phyloP scores from a whole-genome alignment of 1,140 invertebrate genomes.

The Tetragnatha versicolor region DNA sequence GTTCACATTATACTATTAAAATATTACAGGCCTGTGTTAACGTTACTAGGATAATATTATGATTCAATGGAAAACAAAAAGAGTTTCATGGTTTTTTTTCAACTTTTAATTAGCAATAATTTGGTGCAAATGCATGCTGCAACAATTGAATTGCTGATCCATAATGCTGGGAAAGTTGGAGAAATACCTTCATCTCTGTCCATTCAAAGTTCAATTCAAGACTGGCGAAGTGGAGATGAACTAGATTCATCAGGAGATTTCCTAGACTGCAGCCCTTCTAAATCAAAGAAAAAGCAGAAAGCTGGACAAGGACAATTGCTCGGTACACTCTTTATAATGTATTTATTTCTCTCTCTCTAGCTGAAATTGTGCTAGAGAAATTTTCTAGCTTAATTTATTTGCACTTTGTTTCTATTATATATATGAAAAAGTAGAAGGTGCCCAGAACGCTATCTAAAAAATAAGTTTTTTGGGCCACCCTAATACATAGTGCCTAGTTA shows the following conservation, averaged over 20 bases:
- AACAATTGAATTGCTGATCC: conserved; percentile 75
- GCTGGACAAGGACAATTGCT: conserved; percentile 84
- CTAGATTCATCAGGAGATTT: conserved; percentile 61
- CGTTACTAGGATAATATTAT: no score
- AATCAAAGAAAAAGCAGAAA: conserved; percentile 74
- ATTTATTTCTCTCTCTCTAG: conserved; percentile 6
- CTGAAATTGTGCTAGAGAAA: not conserved
- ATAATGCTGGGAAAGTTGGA: conserved; percentile 77
- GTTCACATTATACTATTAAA: no score
- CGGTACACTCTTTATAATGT: conserved; percentile 66
- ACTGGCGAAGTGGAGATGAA: conserved; percentile 61
- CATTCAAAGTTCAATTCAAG: conserved; percentile 66
- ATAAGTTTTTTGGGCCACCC: not conserved
- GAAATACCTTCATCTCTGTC: conserved; percentile 71
- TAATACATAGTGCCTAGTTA: no score
- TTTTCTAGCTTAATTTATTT: conserved; percentile 56
- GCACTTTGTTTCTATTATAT: conserved; percentile 9
- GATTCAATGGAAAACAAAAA: no score
- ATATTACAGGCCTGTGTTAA: no score
- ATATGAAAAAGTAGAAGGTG: not conserved
- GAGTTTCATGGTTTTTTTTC: not conserved
- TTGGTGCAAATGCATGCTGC: conserved; percentile 62
- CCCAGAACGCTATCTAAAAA: not conserved
- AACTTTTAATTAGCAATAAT: conserved; percentile 58
- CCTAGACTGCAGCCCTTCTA: conserved; percentile 61